Evolutionary conservation across 2,797 vertebrate species (phyloP), one percentile per base, ranked within the genome.

Genomic region (Hozukius guyotensis): DNA sequence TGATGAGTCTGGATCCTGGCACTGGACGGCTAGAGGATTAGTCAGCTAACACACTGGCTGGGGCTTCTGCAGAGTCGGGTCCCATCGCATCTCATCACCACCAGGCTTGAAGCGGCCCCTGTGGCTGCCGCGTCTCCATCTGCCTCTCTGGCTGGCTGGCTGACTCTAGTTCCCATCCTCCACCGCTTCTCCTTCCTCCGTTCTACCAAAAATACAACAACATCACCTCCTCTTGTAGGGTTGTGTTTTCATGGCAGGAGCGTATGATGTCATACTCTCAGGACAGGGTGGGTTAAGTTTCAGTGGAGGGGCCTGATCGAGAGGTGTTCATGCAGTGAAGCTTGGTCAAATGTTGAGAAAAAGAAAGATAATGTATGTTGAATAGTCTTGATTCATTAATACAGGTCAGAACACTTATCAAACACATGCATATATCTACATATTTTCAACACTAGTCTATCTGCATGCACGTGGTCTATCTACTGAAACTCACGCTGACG

Each of bases 1-100:
- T 95, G 94, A 96, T 94, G 96, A 95, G 94, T 95, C 94, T 95
- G 92, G 93, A 96, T 96, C 94, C 93, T 96, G 94, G 88, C 94
- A 92, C 81, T 88, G 91, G 88, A 89, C 90, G 75, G 88, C 86
- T 75, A 77, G 83, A 94, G 94, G 94, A 95, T 95, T 95, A 95
- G 93, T 95, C 94, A 94, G 87, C 91, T 86, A 92, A 92, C 92
- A 88, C 91, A 92, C 87, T 86, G 91, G 90, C 92, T 87, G 89
- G 83, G 88, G 89, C 88, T 88, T 92, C 89, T 92, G 90, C 87
- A 68, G 89, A 87, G 90, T 89, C 78, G 78, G 92, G 88, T 95
- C 93, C 93, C 84, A 91, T 93, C 88, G 81, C 89, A 93, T 93
- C 92, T 94, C 89, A 88, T 94, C 93, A 93, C 85, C 80, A 87